Conservation (phyloP, 1,140 invertebrate species). For the Rhyzopertha dominica region DNA sequence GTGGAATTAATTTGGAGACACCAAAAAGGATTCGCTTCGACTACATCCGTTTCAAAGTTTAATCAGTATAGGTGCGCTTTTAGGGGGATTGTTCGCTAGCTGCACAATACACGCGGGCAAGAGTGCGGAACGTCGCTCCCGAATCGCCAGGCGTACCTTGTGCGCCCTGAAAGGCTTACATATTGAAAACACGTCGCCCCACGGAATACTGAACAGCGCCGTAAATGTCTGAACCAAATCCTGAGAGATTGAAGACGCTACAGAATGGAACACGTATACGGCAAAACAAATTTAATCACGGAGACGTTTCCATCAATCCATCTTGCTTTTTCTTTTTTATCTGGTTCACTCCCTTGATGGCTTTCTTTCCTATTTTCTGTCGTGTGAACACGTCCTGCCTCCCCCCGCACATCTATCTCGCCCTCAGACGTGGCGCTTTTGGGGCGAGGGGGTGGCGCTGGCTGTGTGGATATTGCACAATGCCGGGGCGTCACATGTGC, state of each 20-base stretch:
- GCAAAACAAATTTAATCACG: conserved; percentile 44
- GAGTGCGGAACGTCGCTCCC: no score
- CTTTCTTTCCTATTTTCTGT: conserved; percentile 40
- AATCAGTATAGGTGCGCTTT: no score
- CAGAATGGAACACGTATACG: conserved; percentile 31
- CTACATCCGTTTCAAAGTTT: no score
- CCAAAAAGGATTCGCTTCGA: no score
- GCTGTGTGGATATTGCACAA: conserved; percentile 29
- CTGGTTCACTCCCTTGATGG: conserved; percentile 36
- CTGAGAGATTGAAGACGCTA: conserved; percentile 12
- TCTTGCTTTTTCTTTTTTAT: conserved; percentile 40
- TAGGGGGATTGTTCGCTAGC: no score
- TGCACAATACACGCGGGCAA: no score
- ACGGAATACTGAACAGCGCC: conserved; percentile 23
- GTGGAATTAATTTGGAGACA: no score
- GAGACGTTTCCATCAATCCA: conserved; percentile 44
- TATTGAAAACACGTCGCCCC: conserved; percentile 30
- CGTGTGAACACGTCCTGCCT: conserved; percentile 24
- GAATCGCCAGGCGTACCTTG: no score
- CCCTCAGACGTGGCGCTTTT: neutral
- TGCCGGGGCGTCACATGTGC: conserved; percentile 33
- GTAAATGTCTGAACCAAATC: conserved; percentile 15
- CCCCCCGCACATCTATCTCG: conserved; percentile 29
- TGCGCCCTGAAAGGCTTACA: conserved; percentile 28
- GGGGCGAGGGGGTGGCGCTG: conserved; percentile 20